Base-by-base conservation (phyloP, 2,888 invertebrate genomes). In the Hirtodrosophila trivittata region DNA sequence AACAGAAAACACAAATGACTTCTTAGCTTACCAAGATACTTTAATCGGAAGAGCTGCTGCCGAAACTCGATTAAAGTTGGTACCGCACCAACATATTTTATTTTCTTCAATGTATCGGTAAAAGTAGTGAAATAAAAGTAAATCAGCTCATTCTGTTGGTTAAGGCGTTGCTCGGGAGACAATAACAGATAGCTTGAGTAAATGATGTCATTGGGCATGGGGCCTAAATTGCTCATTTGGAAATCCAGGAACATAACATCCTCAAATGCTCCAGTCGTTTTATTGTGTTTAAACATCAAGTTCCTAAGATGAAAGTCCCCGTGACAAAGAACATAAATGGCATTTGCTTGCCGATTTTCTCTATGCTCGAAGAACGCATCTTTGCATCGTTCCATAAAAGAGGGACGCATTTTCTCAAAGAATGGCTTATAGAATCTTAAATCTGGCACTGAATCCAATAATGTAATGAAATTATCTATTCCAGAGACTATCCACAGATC, bases 261-360 rank as follows among this genome's bases (percentile, higher is more conserved):
- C 18, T 69, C 56, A 0, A 80, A 12, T 2, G 45, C 18, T 1
- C 54, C 72, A 2, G 18, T 54, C 0, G 52, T 18, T 8, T 60
- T 33, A 13, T 51, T 33, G 4, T 75, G 52, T 42, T 72, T 81
- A 9, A 87, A 86, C 88, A 89, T 86, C 33, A 89, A 54, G 26
- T 89, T 89, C 16, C 80, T 82, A 4, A 60, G 42, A 51, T 89
- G 89, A 25, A 89, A 86, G 52, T 89, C 89, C 0, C 89, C 89
- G 50, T 89, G 89, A 45, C 76, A 77, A 1, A 89, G 71, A 0
- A 84, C 86, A 13, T 78, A 83, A 21, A 62, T 83, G 0, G 25
- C 38, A 25, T 63, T 49, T 2, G 18, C 90, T 9, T 50, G 28
- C 0, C 35, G 64, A 33, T 56, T 66, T 7, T 38, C 8, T 0